Percentiles rank a stretch among this genome's conserved stretches.
These are phyloP conservation scores for Chymomyza procnemis DNA, from an alignment of 2,888 invertebrate species.

Conservation along the genomic window DNA sequence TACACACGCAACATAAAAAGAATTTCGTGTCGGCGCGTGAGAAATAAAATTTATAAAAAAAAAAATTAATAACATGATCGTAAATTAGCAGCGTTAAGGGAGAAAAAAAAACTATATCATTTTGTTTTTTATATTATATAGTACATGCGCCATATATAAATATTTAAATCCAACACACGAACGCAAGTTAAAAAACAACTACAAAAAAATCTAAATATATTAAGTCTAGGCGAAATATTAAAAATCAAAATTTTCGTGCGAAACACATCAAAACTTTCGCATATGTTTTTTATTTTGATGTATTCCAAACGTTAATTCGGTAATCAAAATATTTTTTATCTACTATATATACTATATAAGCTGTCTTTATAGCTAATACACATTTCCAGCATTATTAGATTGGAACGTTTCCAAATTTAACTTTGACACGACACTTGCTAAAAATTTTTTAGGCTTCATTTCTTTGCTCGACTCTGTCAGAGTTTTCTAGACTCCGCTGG, in stretches of 20 bases:
- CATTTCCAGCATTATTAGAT: slow-evolving; percentile 61
- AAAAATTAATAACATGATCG: slow-evolving; percentile 49
- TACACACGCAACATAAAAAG: neutral
- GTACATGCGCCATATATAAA: slow-evolving; percentile 40
- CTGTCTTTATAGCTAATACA: slow-evolving; percentile 5
- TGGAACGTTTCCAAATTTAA: slow-evolving; percentile 54
- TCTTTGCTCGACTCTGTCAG: neutral
- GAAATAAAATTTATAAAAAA: slow-evolving; percentile 36
- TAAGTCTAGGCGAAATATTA: slow-evolving; percentile 10
- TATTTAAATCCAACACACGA: slow-evolving; percentile 3
- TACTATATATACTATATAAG: slow-evolving; percentile 15
- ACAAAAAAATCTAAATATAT: slow-evolving; percentile 27
- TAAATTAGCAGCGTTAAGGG: slow-evolving; percentile 37
- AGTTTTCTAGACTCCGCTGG: neutral
- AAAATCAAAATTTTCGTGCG: slow-evolving; percentile 34
- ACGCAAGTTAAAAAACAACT: slow-evolving; percentile 15
- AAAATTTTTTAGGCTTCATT: neutral
- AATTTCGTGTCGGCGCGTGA: slow-evolving; percentile 49
- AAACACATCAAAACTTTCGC: slow-evolving; percentile 25
- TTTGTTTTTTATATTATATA: slow-evolving; percentile 62
- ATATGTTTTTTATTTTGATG: slow-evolving; percentile 24
- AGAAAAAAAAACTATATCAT: slow-evolving; percentile 46
- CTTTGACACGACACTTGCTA: slow-evolving; percentile 47
- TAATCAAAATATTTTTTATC: neutral
- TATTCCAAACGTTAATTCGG: slow-evolving; percentile 22